Base-by-base conservation (phyloP, 2,113 vertebrate species). In the Zosterops hypoxanthus region DNA sequence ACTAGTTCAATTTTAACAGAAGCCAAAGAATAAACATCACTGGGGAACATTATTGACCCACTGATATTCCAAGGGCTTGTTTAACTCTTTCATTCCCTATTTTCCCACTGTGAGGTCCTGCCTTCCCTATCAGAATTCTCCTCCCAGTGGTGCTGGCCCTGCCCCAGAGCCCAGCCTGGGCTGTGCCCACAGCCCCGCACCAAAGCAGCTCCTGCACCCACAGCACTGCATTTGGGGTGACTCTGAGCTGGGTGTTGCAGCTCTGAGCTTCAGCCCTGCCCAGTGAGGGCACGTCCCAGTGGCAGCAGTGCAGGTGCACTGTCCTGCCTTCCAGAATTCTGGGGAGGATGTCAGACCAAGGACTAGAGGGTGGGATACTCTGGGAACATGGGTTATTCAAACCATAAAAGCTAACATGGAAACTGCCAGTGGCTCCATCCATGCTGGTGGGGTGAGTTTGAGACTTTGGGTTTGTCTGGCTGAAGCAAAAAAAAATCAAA, bases 381-480 rank as follows among this genome's bases (percentile, higher is more conserved):
- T 1, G 3, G 50, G 12, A 57, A 24, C 1, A 0, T 0, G 0
- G 1, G 21, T 14, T 28, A 19, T 5, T 25, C 29, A 7, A 39
- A 44, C 31, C 47, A 6, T 2, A 7, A 21, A 75, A 36, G 9
- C 42, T 9, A 36, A 46, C 14, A 23, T 0, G 0, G 36, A 12
- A 42, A 18, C 29, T 9, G 15, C 2, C 11, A 4, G 39, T 0
- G 34, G 24, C 21, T 14, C 13, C 2, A 4, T 2, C 33, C 39
- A 1, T 3, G 23, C 18, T 8, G 22, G 11, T 2, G 13, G 41
- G 28, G 15, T 8, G 49, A 61, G 50, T 24, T 63, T 18, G 65
- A 56, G n/a, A 49, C 41, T 33, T 63, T 18, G 36, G 11, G 8
- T 56, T 47, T 29, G 31, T 26, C 57, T 13, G n/a, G 19, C 26